Evolutionary conservation across 2,888 invertebrate genomes (phyloP).

Genomic region (Drosophila pegasa): DNA sequence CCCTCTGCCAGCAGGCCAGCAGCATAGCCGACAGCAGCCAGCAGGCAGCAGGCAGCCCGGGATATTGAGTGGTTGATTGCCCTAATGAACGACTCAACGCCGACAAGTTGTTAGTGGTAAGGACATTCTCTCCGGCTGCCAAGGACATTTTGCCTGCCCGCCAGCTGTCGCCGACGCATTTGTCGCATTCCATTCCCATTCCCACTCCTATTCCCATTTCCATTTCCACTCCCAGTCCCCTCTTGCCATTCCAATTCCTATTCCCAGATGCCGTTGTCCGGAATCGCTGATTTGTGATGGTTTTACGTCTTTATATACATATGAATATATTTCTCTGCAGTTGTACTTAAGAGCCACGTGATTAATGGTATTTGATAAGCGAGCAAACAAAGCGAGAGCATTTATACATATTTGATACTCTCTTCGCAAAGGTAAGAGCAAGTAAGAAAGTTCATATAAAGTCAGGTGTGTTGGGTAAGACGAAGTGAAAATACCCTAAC

Average conservation of each 20-base stretch:
- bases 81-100: slow-evolving; percentile 71
- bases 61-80: slow-evolving; percentile 65
- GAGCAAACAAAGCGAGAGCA: neutral
- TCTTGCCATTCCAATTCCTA: slow-evolving; percentile 8
- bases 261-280: slow-evolving; percentile 17
- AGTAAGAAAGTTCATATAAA: neutral
- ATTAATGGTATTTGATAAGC: slow-evolving; percentile 35
- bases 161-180: slow-evolving; percentile 33
- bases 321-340: slow-evolving; percentile 17
- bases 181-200: slow-evolving; percentile 44
- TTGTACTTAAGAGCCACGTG: slow-evolving; percentile 37
- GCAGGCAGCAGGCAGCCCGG: slow-evolving; percentile 3
- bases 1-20: slow-evolving; percentile 29
- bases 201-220: neutral
- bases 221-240: neutral
- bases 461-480: too few relatives aligned
- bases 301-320: slow-evolving; percentile 6
- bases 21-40: slow-evolving; percentile 5
- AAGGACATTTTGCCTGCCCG: slow-evolving; percentile 14
- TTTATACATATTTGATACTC: neutral
- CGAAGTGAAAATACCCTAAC: neutral
- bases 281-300: slow-evolving; percentile 48
- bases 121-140: slow-evolving; percentile 28
- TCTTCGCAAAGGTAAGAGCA: neutral
- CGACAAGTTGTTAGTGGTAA: slow-evolving; percentile 55